Conservation (phyloP, 2,888 invertebrate genomes). For the Reticulitermes lucifugus region DNA sequence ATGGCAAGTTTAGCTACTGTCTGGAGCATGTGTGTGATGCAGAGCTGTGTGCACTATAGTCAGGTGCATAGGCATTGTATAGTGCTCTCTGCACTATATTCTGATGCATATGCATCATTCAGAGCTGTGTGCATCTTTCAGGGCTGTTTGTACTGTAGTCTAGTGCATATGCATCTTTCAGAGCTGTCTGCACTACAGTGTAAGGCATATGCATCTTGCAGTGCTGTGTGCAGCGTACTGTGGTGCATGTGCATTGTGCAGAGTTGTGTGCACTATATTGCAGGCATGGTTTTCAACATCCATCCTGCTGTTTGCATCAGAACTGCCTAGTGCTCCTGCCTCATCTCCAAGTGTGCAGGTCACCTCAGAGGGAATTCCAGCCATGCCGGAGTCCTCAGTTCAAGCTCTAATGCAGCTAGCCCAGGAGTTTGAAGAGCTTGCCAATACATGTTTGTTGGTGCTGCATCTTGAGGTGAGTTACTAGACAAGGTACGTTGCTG, state of each 20-base stretch:
- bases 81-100: no score
- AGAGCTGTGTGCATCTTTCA: no score
- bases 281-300: conserved; percentile 85
- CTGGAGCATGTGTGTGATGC: conserved; percentile 3
- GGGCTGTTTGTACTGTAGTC: no score
- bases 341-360: conserved; percentile 56
- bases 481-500: no score
- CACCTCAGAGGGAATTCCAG: conserved; percentile 52
- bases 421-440: conserved; percentile 86
- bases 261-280: conserved; percentile 46
- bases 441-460: conserved; percentile 90
- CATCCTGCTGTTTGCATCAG: conserved; percentile 71
- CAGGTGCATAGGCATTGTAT: no score
- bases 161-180: no score
- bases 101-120: no score
- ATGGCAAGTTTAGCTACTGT: conserved; percentile 70
- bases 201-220: no score
- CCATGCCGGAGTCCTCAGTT: conserved; percentile 69
- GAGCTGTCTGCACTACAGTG: no score
- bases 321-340: conserved; percentile 68
- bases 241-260: no score
- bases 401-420: conserved; percentile 78
- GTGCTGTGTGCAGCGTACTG: no score
- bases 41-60: neutral
- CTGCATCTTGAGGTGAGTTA: conserved; percentile 86